Conservation (phyloP, 2,797 vertebrate genomes). For the Crax fasciolata region DNA sequence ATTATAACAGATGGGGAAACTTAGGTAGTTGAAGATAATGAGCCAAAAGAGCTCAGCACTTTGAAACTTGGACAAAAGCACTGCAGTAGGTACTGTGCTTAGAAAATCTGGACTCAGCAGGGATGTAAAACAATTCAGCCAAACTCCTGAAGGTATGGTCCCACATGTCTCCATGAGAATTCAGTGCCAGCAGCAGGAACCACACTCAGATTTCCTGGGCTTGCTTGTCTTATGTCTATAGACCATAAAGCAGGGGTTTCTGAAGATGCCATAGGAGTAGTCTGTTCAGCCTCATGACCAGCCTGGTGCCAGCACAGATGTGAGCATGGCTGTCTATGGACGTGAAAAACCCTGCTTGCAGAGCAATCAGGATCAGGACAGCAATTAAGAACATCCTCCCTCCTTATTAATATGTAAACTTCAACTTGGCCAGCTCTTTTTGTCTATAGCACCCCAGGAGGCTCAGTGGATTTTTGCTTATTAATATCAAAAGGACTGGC, state of each 20-base stretch:
- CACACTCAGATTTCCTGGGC: neutral
- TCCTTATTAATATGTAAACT: neutral
- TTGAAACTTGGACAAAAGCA: neutral
- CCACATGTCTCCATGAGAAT: neutral
- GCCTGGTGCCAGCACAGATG: neutral
- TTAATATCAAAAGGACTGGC: neutral
- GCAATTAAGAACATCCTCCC: neutral
- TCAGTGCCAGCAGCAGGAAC: accelerated
- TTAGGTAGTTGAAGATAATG: neutral
- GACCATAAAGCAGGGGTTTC: neutral
- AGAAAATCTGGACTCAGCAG: neutral
- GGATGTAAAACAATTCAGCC: neutral
- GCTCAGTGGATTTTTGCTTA: neutral
- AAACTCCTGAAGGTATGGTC: neutral
- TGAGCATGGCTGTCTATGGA: accelerated
- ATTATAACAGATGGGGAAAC: neutral
- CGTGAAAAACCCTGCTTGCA: neutral
- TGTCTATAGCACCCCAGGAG: neutral
- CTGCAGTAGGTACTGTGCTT: neutral
- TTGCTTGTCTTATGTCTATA: neutral
- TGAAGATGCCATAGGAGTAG: accelerated
- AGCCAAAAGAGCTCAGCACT: neutral
- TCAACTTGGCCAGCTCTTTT: neutral
- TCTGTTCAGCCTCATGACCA: neutral
- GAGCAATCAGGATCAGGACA: neutral